Conservation (phyloP, 2,888 invertebrate genomes). For the Archips xylosteana region DNA sequence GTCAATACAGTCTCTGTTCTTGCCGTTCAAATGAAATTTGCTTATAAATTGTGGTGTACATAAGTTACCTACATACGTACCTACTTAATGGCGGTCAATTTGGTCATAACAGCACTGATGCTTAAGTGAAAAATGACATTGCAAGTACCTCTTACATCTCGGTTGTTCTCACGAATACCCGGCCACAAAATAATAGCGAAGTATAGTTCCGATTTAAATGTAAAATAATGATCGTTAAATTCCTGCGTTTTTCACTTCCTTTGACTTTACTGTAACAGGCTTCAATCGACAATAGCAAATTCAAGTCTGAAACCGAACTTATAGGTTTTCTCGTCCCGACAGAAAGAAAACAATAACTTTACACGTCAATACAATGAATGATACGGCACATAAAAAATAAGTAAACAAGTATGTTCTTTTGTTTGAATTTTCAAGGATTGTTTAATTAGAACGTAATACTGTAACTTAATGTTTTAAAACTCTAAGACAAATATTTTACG, state of each 20-base stretch:
- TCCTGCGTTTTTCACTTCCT: background rate
- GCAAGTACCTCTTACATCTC: background rate
- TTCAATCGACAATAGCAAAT: background rate
- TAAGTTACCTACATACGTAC: too few species aligned
- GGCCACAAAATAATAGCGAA: background rate
- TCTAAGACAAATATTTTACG: background rate
- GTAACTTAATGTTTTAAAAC: too few species aligned
- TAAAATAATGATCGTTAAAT: background rate
- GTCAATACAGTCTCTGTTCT: too few species aligned
- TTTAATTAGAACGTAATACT: background rate
- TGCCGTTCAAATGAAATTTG: too few species aligned
- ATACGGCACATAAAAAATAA: background rate
- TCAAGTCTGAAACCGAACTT: background rate
- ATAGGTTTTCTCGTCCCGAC: background rate
- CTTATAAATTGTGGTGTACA: too few species aligned
- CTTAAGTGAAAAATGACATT: background rate
- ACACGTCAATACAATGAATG: background rate
- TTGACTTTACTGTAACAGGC: background rate
- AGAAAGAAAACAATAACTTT: background rate
- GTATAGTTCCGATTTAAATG: background rate
- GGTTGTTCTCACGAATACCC: background rate
- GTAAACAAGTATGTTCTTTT: background rate
- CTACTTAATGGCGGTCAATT: too few species aligned
- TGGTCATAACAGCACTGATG: too few species aligned
- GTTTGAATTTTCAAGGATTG: background rate